phyloP scores from a whole-genome alignment of 2,113 vertebrate genomes.

The Apodemus sylvaticus region DNA sequence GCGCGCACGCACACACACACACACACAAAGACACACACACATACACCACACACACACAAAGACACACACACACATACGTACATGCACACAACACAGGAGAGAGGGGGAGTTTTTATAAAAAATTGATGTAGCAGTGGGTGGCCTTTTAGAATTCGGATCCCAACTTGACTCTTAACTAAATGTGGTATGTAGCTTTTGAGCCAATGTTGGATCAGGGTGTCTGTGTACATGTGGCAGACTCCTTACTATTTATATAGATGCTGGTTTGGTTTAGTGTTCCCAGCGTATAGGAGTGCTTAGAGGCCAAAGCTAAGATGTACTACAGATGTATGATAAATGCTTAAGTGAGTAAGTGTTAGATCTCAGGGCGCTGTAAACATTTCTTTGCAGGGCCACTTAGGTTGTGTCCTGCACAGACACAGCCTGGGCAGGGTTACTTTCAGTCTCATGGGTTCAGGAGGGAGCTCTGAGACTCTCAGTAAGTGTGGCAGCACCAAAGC shows the following conservation, averaged over 20 bases:
- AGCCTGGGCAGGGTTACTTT: not conserved
- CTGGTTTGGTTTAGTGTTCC: not conserved
- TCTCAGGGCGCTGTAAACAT: not conserved
- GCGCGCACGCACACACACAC: fast-evolving
- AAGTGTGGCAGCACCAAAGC: not conserved
- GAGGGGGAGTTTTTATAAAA: not conserved
- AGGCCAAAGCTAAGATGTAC: not conserved
- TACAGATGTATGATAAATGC: not conserved
- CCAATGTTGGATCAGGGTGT: too few relatives aligned
- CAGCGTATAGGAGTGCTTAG: not conserved
- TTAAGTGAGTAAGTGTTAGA: not conserved
- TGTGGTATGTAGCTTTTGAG: not conserved
- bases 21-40: too few relatives aligned
- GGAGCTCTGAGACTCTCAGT: not conserved
- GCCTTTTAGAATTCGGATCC: not conserved
- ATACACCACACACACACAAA: too few relatives aligned
- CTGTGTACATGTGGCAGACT: not conserved
- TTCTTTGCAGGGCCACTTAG: not conserved
- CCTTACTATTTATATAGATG: not conserved
- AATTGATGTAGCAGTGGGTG: not conserved
- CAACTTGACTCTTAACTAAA: not conserved
- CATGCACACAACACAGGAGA: not conserved
- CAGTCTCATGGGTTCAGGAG: not conserved
- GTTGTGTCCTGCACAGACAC: not conserved
- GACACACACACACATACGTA: not conserved